phyloP scores from a whole-genome alignment of 2,888 invertebrate genomes.

The Coelopa pilipes region DNA sequence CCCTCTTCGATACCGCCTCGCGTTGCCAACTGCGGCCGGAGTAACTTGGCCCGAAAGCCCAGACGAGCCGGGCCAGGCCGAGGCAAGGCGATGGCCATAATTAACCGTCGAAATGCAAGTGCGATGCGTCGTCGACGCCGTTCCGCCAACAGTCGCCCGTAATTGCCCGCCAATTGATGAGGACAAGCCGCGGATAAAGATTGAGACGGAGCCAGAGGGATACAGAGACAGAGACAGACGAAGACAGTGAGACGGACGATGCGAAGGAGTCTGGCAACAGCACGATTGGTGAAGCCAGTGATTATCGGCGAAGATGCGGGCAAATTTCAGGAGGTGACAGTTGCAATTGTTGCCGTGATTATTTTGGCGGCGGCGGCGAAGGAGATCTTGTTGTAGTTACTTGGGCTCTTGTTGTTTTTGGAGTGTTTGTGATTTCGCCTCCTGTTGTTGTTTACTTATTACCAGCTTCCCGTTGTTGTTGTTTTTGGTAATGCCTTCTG shows the following conservation, averaged over 20 bases:
- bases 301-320: no score
- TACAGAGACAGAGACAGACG: background rate
- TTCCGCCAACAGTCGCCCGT: conserved; percentile 26
- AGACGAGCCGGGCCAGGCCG: background rate
- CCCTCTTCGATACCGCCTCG: background rate
- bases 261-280: background rate
- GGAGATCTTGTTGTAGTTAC: conserved; percentile 12
- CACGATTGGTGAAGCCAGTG: background rate
- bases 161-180: conserved; percentile 42
- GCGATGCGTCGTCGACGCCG: background rate
- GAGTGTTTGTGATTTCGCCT: no score
- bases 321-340: conserved; percentile 18
- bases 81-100: background rate
- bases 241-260: background rate
- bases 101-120: background rate
- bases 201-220: background rate
- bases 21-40: conserved; percentile 10
- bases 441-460: no score
- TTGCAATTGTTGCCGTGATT: conserved; percentile 9
- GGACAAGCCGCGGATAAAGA: background rate
- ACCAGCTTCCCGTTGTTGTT: no score
- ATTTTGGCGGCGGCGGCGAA: background rate
- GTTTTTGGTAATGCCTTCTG: no score
- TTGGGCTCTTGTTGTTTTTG: background rate
- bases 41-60: background rate